phyloP scores from a whole-genome alignment of 2,888 invertebrate genomes.

The Apamea sordens region DNA sequence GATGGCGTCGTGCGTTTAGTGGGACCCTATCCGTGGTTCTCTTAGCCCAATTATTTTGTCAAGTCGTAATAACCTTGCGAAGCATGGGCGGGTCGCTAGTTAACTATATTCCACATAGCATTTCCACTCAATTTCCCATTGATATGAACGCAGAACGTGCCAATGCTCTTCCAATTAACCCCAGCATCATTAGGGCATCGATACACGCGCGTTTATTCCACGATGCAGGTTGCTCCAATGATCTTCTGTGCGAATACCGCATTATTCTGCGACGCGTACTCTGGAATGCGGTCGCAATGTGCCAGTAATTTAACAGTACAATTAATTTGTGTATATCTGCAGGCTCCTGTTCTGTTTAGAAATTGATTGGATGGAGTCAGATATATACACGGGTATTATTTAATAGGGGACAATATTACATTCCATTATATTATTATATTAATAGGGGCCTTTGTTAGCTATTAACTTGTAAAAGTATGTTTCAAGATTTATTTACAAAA shows the following conservation, averaged over 20 bases:
- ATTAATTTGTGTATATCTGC: constrained; percentile 43
- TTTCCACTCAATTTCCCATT: constrained; percentile 14
- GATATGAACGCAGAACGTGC: constrained; percentile 12
- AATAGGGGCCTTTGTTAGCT: not conserved
- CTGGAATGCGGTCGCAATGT: constrained; percentile 55
- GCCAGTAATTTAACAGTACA: constrained; percentile 53
- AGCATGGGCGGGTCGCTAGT: not conserved
- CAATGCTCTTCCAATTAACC: constrained; percentile 43
- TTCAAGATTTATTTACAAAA: not conserved
- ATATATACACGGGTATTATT: not conserved
- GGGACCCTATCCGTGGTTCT: too few relatives aligned
- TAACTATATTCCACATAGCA: not conserved
- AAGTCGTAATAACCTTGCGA: not conserved
- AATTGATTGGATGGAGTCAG: constrained; percentile 7
- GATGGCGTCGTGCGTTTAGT: too few relatives aligned
- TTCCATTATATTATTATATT: too few relatives aligned
- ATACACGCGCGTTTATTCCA: constrained; percentile 38
- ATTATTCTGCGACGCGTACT: constrained; percentile 50
- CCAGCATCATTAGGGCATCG: constrained; percentile 33
- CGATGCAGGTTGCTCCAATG: constrained; percentile 36
- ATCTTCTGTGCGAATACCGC: constrained; percentile 49
- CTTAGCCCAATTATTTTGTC: too few relatives aligned
- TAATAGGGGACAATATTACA: not conserved
- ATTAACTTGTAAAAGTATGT: not conserved
- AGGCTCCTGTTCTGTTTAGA: not conserved